Evolutionary conservation across 2,113 vertebrate species (phyloP).

Genomic region (Coracopsis vasa): DNA sequence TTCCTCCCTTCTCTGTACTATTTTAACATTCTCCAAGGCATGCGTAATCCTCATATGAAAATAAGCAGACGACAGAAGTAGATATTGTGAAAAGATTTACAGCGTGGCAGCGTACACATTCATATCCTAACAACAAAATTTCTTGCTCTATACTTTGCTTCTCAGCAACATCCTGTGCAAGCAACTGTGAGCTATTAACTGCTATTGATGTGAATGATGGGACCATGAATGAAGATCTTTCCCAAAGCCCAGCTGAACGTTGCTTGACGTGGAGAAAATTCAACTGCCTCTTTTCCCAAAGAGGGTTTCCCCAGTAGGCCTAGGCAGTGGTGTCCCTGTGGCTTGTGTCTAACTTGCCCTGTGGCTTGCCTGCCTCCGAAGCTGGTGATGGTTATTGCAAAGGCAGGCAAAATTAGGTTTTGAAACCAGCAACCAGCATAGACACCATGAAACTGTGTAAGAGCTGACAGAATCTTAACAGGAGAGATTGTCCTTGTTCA

Average conservation of each 20-base stretch:
- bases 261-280: background rate
- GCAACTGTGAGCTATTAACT: background rate
- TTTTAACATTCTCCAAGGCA: background rate
- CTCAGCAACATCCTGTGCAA: background rate
- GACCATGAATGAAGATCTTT: background rate
- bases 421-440: background rate
- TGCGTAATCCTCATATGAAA: background rate
- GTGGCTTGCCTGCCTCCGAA: background rate
- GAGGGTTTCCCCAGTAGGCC: background rate
- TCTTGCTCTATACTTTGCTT: background rate
- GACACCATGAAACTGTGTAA: background rate
- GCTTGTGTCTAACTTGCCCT: background rate
- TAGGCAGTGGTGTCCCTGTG: background rate
- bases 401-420: background rate
- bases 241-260: background rate
- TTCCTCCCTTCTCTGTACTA: background rate
- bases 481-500: background rate
- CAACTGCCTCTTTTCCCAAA: background rate
- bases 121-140: background rate
- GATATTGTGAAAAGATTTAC: background rate
- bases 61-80: background rate
- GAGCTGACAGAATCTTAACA: background rate
- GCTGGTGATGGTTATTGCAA: background rate
- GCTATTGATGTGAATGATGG: background rate
- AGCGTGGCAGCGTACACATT: accelerated